Base-by-base conservation (phyloP, 1,140 invertebrate genomes). In the Neelides sp. region DNA sequence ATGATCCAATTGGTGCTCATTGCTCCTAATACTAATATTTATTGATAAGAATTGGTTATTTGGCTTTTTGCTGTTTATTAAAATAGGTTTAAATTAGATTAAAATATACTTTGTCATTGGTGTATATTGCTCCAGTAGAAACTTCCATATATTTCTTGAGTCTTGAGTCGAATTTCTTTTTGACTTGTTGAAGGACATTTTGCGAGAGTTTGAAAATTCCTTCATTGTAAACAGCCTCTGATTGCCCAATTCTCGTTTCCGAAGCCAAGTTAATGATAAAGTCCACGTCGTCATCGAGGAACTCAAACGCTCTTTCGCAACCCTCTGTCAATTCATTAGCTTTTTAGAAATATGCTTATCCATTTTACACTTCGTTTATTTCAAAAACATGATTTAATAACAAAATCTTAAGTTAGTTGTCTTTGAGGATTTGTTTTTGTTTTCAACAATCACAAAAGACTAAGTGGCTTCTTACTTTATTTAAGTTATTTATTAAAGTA, bases 191-290 rank as follows among this genome's bases (percentile, higher is more conserved):
- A 4, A 79, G 78, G 13, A 86, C 82, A 64, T 83, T 75, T 55
- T 75, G 75, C 12, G 84, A 85, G 2, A 94, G 70, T 61, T 83
- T 86, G 17, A 80, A 73, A 59, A 92, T 86, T 4, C 89, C 88
- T 68, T 93, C 88, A 63, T 81, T 78, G 66, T 92, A 92, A 5
- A 92, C 83, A 1, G 83, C 78, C 67, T 91, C 86, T 28, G 80
- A 82, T 71, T 91, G 85, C 17, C 83, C 82, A 55, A 77, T 76
- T 68, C 88, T 84, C 1, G 87, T 92, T 70, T 94, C 88, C 5
- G 83, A 83, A 10, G 89, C 87, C 64, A 87, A 84, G 69, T 93
- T 92, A 41, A 90, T 78, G 22, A 88, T 83, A 69, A 78, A 79
- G 64, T 83, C 80, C 75, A 84, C 86, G 8, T 56, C 62, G 54